Conservation (phyloP, 1,140 invertebrate genomes). For the Papilio xuthus region DNA sequence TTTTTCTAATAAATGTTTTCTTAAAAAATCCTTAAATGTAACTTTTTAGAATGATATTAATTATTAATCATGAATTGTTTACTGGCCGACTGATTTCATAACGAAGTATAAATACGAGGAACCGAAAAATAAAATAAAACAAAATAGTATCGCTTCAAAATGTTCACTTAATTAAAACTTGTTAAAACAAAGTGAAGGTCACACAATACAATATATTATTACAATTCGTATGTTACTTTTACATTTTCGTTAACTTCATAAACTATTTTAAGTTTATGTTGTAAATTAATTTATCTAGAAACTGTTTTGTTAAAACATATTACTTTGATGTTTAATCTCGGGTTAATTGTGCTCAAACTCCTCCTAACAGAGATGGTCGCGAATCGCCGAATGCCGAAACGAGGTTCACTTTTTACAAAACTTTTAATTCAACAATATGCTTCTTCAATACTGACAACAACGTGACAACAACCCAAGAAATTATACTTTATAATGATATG, state of each 20-base stretch:
- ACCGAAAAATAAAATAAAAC: background rate
- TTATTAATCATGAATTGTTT: too few species aligned
- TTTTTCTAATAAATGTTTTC: too few species aligned
- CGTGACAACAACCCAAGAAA: too few species aligned
- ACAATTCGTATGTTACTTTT: too few species aligned
- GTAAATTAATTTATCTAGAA: background rate
- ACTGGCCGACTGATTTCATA: too few species aligned
- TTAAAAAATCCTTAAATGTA: too few species aligned
- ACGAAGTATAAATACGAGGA: background rate
- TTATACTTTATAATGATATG: too few species aligned
- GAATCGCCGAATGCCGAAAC: background rate
- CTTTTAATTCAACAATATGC: background rate
- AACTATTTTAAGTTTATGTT: background rate
- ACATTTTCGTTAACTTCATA: background rate
- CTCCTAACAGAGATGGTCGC: background rate
- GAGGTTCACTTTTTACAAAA: background rate
- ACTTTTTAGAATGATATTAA: too few species aligned
- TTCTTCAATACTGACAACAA: too few species aligned
- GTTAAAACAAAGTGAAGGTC: background rate
- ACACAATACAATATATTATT: background rate
- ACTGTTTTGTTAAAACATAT: background rate
- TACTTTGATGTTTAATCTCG: background rate
- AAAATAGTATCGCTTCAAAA: slow-evolving; percentile 2
- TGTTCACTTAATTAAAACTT: slow-evolving; percentile 1
- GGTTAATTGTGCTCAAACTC: too few species aligned